A percentile compares a stretch with the other conserved stretches of the same genome.
Evolutionary conservation across 2,113 vertebrate genomes (phyloP).

Genomic region (Porphyrio hochstetteri): DNA sequence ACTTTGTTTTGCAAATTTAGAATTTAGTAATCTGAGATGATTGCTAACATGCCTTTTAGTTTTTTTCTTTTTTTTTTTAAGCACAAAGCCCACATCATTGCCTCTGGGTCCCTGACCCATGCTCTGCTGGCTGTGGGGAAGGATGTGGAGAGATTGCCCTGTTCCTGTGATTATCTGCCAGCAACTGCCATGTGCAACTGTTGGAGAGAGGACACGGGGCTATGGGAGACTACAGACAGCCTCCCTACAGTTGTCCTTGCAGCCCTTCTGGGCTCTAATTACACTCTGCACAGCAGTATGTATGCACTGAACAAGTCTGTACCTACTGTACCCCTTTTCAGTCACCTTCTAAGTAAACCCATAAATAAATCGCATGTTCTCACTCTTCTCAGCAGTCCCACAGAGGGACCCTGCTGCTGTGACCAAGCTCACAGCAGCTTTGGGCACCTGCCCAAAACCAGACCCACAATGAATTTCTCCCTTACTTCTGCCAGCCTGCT

Average conservation of each 20-base stretch:
- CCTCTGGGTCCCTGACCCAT: background rate
- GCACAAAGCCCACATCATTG: background rate
- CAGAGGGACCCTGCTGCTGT: rapidly evolving
- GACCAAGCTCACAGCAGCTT: background rate
- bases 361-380: background rate
- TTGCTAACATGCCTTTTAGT: background rate
- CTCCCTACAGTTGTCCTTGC: background rate
- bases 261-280: background rate
- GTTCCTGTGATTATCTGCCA: background rate
- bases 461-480: background rate
- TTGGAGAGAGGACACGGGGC: background rate
- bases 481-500: background rate
- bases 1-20: background rate
- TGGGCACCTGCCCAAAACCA: background rate
- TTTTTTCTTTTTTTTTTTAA: background rate
- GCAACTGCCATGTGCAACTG: background rate
- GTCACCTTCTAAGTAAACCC: background rate
- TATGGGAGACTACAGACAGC: background rate
- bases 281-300: background rate
- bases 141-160: background rate
- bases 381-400: background rate
- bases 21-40: background rate
- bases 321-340: background rate
- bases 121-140: background rate
- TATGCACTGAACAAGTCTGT: background rate